Evolutionary conservation across 2,888 invertebrate genomes (phyloP).

Genomic region (Spisula subtruncata): DNA sequence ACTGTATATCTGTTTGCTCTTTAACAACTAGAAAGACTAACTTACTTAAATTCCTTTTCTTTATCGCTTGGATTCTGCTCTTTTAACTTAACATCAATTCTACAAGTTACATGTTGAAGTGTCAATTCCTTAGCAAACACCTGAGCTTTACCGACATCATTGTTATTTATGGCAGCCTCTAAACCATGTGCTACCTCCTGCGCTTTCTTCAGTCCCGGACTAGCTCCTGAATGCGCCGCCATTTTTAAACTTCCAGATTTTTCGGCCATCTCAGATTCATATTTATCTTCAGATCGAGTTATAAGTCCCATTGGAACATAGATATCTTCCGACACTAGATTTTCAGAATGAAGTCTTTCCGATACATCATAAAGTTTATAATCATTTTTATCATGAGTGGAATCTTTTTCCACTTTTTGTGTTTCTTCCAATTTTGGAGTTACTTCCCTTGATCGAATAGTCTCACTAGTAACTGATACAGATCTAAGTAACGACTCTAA

Average conservation of each 20-base stretch:
- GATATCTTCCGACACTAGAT: slow-evolving; percentile 43
- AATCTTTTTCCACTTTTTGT: neutral
- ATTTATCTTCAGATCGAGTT: slow-evolving; percentile 28
- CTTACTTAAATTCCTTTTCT: slow-evolving; percentile 73
- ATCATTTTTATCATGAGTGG: neutral
- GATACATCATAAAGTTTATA: neutral
- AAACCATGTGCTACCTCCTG: slow-evolving; percentile 66
- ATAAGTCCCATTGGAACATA: slow-evolving; percentile 65
- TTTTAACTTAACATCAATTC: slow-evolving; percentile 65
- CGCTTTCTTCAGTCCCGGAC: slow-evolving; percentile 27
- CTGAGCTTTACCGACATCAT: slow-evolving; percentile 71
- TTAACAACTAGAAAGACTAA: too few relatives aligned
- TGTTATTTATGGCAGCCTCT: slow-evolving; percentile 74
- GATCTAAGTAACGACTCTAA: slow-evolving; percentile 61
- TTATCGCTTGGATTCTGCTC: slow-evolving; percentile 45
- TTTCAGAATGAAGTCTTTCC: slow-evolving; percentile 52
- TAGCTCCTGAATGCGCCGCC: neutral
- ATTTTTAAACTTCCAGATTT: neutral
- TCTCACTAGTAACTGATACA: neutral
- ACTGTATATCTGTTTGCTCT: too few relatives aligned
- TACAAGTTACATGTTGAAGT: slow-evolving; percentile 64
- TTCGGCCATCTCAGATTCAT: slow-evolving; percentile 34
- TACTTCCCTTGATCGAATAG: slow-evolving; percentile 10
- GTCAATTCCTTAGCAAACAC: slow-evolving; percentile 69
- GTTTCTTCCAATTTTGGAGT: neutral